phyloP scores from a whole-genome alignment of 2,888 invertebrate species.

The Drosophila tripunctata region DNA sequence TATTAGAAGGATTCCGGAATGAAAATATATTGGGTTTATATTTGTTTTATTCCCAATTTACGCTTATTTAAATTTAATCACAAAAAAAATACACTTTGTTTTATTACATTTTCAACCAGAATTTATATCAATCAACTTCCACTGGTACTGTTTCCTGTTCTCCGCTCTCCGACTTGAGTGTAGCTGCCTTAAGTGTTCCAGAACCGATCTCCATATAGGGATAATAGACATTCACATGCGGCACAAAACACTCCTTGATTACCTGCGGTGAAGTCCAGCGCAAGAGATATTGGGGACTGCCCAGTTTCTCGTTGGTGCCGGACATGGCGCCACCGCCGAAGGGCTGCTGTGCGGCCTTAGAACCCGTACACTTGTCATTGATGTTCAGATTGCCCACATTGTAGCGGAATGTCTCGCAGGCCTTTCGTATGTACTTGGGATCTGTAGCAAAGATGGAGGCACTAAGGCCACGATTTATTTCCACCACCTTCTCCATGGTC shows the following conservation, averaged over 20 bases:
- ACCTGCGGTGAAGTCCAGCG: slow-evolving; percentile 96
- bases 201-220: slow-evolving; percentile 59
- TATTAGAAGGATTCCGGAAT: too few species aligned
- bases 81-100: too few species aligned
- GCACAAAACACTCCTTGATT: slow-evolving; percentile 95
- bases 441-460: slow-evolving; percentile 96
- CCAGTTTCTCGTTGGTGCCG: slow-evolving; percentile 99
- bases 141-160: too few species aligned
- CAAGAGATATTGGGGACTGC: slow-evolving; percentile 95
- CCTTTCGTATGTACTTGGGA: slow-evolving; percentile 88
- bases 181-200: background rate
- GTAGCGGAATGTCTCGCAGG: slow-evolving; percentile 91
- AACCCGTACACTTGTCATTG: slow-evolving; percentile 98
- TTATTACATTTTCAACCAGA: too few species aligned
- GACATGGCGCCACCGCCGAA: slow-evolving; percentile 98
- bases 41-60: too few species aligned
- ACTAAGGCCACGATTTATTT: slow-evolving; percentile 94
- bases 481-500: slow-evolving; percentile 89
- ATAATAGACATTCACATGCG: slow-evolving; percentile 90
- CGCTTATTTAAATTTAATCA: too few species aligned
- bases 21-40: too few species aligned
- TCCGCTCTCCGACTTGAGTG: background rate
- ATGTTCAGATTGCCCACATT: slow-evolving; percentile 98
- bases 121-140: too few species aligned
- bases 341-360: slow-evolving; percentile 98